Percentiles rank a stretch among this genome's conserved stretches.
These are phyloP conservation scores for Gastrophryne carolinensis DNA, from an alignment of 2,797 vertebrate species.

Conservation along the genomic window DNA sequence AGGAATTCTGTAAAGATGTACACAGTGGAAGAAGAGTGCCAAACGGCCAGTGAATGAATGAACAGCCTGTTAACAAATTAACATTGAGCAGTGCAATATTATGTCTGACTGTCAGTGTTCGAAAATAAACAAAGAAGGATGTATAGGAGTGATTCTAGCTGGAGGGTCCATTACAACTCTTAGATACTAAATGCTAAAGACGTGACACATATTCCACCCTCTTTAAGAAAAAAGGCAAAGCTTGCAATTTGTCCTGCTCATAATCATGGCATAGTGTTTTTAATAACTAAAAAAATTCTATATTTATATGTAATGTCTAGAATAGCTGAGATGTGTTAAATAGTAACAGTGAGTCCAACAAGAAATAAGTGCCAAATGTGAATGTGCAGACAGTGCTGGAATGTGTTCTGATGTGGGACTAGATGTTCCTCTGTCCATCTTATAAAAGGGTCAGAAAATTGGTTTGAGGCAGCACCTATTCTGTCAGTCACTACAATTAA, in stretches of 20 bases:
- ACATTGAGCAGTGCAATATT: constrained; percentile 7
- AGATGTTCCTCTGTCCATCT: too few species aligned
- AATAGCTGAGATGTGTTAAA: not conserved
- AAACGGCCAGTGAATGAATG: constrained; percentile 16
- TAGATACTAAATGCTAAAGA: not conserved
- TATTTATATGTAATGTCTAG: not conserved
- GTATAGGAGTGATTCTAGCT: not conserved
- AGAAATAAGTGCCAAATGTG: not conserved
- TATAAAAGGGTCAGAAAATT: too few species aligned
- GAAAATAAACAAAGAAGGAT: not conserved
- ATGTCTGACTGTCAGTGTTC: constrained; percentile 1
- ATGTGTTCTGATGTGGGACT: too few species aligned
- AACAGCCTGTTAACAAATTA: constrained; percentile 19
- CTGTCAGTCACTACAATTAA: too few species aligned
- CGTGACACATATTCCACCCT: not conserved
- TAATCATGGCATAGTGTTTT: not conserved
- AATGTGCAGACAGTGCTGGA: too few species aligned
- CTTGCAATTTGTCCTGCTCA: not conserved
- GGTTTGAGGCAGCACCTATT: too few species aligned
- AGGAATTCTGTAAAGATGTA: not conserved
- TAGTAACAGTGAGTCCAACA: not conserved
- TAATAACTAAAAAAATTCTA: not conserved
- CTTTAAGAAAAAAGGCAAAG: not conserved
- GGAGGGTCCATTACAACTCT: not conserved
- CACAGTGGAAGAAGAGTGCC: not conserved